phyloP scores from a whole-genome alignment of 2,797 vertebrate species.

The Astyanax mexicanus region DNA sequence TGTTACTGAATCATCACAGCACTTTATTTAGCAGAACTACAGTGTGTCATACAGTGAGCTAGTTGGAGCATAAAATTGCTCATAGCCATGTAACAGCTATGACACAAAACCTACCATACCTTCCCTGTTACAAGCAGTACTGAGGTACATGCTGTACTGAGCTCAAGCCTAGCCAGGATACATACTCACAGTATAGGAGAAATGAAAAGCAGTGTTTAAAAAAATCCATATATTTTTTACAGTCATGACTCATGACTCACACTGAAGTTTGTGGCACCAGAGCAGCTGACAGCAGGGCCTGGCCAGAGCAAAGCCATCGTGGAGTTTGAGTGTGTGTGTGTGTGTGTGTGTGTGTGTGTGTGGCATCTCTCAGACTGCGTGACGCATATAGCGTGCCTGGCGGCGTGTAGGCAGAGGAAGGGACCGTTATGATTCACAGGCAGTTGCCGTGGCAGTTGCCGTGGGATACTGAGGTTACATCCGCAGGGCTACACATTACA shows the following conservation, averaged over 20 bases:
- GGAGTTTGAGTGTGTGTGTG: constrained; percentile 22
- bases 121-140: constrained; percentile 1
- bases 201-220: neutral
- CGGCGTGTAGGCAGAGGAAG: constrained; percentile 47
- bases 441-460: constrained; percentile 36
- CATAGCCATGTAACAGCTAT: constrained; percentile 22
- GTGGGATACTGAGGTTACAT: constrained; percentile 51
- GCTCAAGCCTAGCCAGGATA: neutral
- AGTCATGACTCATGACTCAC: constrained; percentile 30
- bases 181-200: neutral
- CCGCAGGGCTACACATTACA: constrained; percentile 47
- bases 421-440: constrained; percentile 51
- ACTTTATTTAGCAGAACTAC: constrained; percentile 6
- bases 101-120: neutral
- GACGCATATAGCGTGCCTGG: constrained; percentile 37
- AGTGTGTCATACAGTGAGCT: constrained; percentile 14
- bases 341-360: constrained; percentile 21
- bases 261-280: constrained; percentile 23
- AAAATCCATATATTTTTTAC: neutral
- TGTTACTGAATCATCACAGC: neutral
- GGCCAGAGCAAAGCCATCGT: constrained; percentile 1
- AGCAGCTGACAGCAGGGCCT: constrained; percentile 27
- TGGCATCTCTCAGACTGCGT: constrained; percentile 45
- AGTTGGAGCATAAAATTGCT: constrained; percentile 19
- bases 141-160: neutral